phyloP scores from a whole-genome alignment of 2,797 vertebrate genomes.

The Eurystomus glaucurus region DNA sequence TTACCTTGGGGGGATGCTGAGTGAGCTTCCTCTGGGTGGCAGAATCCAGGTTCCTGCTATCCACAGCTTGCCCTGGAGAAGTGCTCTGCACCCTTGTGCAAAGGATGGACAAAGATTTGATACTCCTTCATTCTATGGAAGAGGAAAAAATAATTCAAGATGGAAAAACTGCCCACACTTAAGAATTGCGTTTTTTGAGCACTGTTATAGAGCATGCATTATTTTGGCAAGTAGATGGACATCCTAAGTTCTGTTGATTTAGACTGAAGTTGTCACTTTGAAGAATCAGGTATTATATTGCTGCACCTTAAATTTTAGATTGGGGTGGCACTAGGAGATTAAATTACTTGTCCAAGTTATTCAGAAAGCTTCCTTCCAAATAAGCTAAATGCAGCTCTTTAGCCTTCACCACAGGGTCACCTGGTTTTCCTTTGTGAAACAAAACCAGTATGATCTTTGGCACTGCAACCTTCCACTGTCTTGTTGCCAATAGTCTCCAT shows the following conservation, averaged over 20 bases:
- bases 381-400: not conserved
- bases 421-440: not conserved
- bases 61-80: not conserved
- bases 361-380: not conserved
- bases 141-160: not conserved
- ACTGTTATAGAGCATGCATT: accelerated
- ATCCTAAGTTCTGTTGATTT: not conserved
- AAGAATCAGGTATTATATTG: not conserved
- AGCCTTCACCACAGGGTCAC: not conserved
- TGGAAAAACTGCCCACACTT: not conserved
- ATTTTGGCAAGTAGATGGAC: not conserved
- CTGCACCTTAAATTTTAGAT: not conserved
- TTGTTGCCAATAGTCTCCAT: not conserved
- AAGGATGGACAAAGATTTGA: not conserved
- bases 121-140: not conserved
- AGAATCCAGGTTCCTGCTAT: not conserved
- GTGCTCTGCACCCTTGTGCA: not conserved
- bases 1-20: not conserved
- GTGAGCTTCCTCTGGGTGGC: not conserved
- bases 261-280: not conserved
- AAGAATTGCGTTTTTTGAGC: not conserved
- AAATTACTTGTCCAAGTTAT: not conserved
- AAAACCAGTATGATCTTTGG: not conserved
- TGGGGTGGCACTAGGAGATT: not conserved
- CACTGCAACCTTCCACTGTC: not conserved